Percentiles rank a stretch among this genome's conserved stretches.
These are phyloP conservation scores for Pseudachorutes palmiensis DNA, from an alignment of 1,140 invertebrate genomes.

Conservation along the genomic window DNA sequence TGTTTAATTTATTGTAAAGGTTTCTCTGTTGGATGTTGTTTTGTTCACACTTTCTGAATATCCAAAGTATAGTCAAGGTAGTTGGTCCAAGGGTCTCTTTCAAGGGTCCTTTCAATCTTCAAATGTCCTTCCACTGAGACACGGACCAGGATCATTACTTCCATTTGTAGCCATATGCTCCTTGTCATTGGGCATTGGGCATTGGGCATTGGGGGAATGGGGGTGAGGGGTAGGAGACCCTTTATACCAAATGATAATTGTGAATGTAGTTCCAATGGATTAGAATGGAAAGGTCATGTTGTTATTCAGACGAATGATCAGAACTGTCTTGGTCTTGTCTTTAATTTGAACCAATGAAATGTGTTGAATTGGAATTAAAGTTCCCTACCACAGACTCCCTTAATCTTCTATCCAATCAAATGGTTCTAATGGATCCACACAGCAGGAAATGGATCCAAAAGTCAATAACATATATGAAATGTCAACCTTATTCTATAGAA, in stretches of 20 bases:
- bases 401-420: too few relatives aligned
- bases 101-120: background rate
- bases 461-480: too few relatives aligned
- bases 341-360: too few relatives aligned
- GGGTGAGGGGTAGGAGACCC: background rate
- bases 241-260: conserved; percentile 1
- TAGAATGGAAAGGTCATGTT: too few relatives aligned
- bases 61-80: background rate
- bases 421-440: too few relatives aligned
- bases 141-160: conserved; percentile 11
- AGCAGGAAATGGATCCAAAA: too few relatives aligned
- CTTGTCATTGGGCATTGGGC: too few relatives aligned
- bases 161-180: conserved; percentile 9
- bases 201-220: background rate
- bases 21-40: background rate
- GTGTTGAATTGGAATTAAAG: too few relatives aligned
- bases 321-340: too few relatives aligned
- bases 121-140: background rate
- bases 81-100: background rate
- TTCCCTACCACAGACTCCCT: conserved; percentile 25
- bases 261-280: too few relatives aligned
- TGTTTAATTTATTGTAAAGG: conserved; percentile 33
- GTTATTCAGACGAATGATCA: too few relatives aligned
- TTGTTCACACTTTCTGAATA: background rate
- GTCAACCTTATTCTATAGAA: too few relatives aligned